Evolutionary conservation across 2,113 vertebrate species (phyloP), one percentile per base, ranked within the genome.

Genomic region (Eulacestoma nigropectus): DNA sequence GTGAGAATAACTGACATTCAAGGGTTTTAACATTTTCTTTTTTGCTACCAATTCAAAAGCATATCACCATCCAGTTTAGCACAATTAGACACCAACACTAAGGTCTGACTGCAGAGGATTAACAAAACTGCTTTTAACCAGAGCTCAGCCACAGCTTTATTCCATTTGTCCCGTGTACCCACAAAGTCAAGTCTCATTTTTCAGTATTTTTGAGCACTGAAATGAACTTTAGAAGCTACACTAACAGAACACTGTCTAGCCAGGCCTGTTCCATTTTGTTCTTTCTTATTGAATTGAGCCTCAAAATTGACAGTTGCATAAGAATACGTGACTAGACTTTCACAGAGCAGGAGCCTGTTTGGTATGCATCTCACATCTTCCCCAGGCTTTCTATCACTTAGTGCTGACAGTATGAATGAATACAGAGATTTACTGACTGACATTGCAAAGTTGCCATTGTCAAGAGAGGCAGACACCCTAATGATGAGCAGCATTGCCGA

Each of bases 381-480:
- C 52, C 19, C 23, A 33, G 60, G 74, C 83, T 94, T 88, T 95
- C 91, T 90, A 84, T 94, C 80, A 93, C 83, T 92, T 94, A 39
- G 25, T 53, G 67, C 84, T 82, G 95, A 93, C 96, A 96, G 47
- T 26, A 59, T 87, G 93, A 96, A 95, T 97, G 95, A 83, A 73
- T 94, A 62, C 62, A 85, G 86, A 95, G 89, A 91, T 92, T 96
- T 93, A 93, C 88, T 70, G 84, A 87, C 86, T 94, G 96, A 87
- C 93, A 91, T 42, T 69, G 93, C 57, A 96, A 93, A 93, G 79
- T 78, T 96, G 50, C 90, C 69, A n/a, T 87, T 94, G 91, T 94
- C 77, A 67, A 69, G 74, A 93, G 64, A 95, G 69, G 92, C 89
- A 95, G 95, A 87, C 84, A 76, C 44, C 52, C 80, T 93, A 91